These are phyloP conservation scores for Drosophila arizonae DNA, from an alignment of 1,140 invertebrate species.

Conservation along the genomic window DNA sequence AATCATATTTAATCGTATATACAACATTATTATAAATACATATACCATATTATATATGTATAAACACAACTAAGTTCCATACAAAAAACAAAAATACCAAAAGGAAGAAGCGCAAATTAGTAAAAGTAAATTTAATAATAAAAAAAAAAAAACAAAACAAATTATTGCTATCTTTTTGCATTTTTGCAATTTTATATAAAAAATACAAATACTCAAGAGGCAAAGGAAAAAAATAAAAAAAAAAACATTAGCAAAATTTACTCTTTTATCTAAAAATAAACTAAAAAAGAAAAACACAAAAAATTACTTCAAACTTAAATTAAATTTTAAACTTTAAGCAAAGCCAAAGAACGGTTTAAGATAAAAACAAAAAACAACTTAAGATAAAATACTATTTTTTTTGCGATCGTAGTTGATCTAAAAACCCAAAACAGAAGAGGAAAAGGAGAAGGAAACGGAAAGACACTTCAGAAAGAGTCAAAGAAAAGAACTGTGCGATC, in stretches of 20 bases:
- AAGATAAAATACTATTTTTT: slow-evolving; percentile 63
- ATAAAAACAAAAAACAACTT: slow-evolving; percentile 31
- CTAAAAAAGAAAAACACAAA: slow-evolving; percentile 29
- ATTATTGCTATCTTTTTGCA: slow-evolving; percentile 83
- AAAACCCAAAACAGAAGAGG: slow-evolving; percentile 54
- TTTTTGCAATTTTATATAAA: slow-evolving; percentile 83
- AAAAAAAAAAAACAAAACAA: slow-evolving; percentile 9
- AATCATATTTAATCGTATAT: slow-evolving; percentile 79
- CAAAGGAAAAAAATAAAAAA: slow-evolving; percentile 36
- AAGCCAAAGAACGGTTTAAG: slow-evolving; percentile 55
- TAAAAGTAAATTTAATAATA: slow-evolving; percentile 53
- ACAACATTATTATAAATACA: slow-evolving; percentile 53
- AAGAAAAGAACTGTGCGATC: slow-evolving; percentile 6
- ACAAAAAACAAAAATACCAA: slow-evolving; percentile 40
- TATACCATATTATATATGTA: slow-evolving; percentile 66
- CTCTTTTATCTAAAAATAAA: slow-evolving; percentile 79
- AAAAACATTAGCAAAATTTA: slow-evolving; percentile 79
- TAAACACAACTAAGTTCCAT: slow-evolving; percentile 73
- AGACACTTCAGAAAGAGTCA: slow-evolving; percentile 6
- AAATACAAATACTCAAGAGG: slow-evolving; percentile 43
- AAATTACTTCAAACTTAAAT: slow-evolving; percentile 68
- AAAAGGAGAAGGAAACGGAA: slow-evolving; percentile 3
- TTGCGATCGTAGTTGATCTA: slow-evolving; percentile 81
- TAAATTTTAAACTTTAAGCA: slow-evolving; percentile 78
- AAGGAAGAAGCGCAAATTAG: slow-evolving; percentile 60